Conservation (phyloP, 2,888 invertebrate species). For the Synergus umbraculus region DNA sequence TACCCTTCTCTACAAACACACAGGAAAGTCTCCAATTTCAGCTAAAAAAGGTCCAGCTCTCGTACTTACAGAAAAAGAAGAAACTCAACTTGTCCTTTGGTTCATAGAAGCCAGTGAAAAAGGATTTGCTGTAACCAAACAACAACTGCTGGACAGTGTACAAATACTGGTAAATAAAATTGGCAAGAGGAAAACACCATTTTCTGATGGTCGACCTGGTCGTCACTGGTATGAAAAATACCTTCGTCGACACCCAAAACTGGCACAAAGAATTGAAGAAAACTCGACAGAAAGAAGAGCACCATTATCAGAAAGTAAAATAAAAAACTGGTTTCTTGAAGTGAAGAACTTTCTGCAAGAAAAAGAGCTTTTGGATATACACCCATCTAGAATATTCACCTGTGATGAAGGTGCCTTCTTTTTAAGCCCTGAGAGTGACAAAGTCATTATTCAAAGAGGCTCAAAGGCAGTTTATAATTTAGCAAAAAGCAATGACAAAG, state of each 20-base stretch:
- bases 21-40: constrained; percentile 23
- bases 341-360: constrained; percentile 49
- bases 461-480: constrained; percentile 56
- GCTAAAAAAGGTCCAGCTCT: constrained; percentile 34
- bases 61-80: constrained; percentile 24
- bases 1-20: constrained; percentile 35
- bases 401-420: constrained; percentile 64
- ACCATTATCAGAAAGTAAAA: constrained; percentile 47
- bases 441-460: constrained; percentile 59
- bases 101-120: background rate
- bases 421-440: constrained; percentile 60
- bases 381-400: constrained; percentile 57
- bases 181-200: constrained; percentile 14
- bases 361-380: constrained; percentile 47
- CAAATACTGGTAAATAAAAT: constrained; percentile 23
- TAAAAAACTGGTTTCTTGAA: constrained; percentile 54
- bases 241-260: constrained; percentile 1
- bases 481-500: constrained; percentile 56
- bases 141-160: constrained; percentile 20
- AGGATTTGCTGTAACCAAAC: constrained; percentile 17
- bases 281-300: constrained; percentile 45
- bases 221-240: constrained; percentile 34
- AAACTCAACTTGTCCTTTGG: constrained; percentile 1
- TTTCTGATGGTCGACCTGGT: constrained; percentile 24
- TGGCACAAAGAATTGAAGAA: background rate